Percentiles rank a stretch among this genome's conserved stretches.
Conservation (phyloP, 2,113 vertebrate species). For the Neopipo cinnamomea region DNA sequence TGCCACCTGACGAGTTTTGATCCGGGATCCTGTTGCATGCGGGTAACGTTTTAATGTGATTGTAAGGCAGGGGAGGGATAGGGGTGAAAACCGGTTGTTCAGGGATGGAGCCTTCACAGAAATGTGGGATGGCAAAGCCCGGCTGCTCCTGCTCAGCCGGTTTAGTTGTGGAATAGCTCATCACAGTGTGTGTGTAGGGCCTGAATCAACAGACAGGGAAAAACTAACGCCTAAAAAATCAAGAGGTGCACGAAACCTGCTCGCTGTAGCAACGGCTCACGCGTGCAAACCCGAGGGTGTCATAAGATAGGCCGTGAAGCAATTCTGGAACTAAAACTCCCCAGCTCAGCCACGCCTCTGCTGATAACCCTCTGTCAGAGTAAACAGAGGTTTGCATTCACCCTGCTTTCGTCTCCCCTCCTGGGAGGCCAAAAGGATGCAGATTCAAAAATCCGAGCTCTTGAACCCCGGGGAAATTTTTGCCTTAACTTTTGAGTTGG, state of each 20-base stretch:
- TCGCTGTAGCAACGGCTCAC: not conserved
- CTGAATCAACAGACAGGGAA: not conserved
- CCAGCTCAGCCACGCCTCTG: conserved; percentile 11
- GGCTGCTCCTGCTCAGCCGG: not conserved
- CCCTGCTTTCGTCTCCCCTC: not conserved
- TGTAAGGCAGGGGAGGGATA: not conserved
- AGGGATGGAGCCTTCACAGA: not conserved
- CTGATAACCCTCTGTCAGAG: conserved; percentile 7
- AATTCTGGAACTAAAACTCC: not conserved
- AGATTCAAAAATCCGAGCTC: not conserved
- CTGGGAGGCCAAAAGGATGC: not conserved
- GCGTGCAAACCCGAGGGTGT: not conserved
- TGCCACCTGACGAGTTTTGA: not conserved
- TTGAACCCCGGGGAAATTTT: not conserved
- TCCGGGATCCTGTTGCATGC: not conserved
- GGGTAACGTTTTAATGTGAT: not conserved
- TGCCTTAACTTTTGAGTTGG: conserved; percentile 45
- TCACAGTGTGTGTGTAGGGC: not conserved
- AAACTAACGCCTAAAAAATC: not conserved
- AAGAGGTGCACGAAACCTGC: not conserved
- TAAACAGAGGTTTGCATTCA: not conserved
- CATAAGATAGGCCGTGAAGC: not conserved
- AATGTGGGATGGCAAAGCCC: not conserved
- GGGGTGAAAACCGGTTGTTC: not conserved
- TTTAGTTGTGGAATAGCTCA: not conserved